Conservation (phyloP, 2,113 vertebrate species). For the Murina feae region DNA sequence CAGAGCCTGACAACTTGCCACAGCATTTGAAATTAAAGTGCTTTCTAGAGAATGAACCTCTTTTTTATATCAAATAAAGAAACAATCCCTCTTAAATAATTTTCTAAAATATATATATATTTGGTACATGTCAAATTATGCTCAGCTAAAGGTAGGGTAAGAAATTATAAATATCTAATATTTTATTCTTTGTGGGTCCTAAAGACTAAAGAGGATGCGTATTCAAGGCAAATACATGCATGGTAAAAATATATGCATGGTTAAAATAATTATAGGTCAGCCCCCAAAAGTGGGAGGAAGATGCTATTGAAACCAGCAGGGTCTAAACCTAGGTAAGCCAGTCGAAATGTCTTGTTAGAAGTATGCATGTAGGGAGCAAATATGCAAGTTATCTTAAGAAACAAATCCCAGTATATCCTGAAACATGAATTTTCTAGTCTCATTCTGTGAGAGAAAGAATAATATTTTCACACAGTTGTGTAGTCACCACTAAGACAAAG, state of each 20-base stretch:
- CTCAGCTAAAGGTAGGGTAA: background rate
- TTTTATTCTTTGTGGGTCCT: background rate
- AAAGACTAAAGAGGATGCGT: background rate
- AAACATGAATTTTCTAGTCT: constrained; percentile 8
- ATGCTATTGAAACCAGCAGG: background rate
- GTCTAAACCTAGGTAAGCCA: no score
- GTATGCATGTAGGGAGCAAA: background rate
- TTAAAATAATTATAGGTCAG: background rate
- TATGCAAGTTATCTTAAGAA: background rate
- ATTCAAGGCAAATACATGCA: background rate
- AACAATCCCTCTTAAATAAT: background rate
- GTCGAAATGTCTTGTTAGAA: background rate
- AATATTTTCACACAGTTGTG: background rate
- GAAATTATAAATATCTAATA: constrained; percentile 20
- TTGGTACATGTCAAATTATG: background rate
- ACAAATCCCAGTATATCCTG: background rate
- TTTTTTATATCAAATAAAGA: constrained; percentile 4
- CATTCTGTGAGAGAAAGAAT: background rate
- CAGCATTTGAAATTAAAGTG: background rate
- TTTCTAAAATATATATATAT: background rate
- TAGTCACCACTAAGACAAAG: background rate
- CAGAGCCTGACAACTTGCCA: background rate
- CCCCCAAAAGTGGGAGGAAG: background rate
- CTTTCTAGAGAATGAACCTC: background rate
- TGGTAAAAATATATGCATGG: background rate